Percentiles rank a stretch among this genome's conserved stretches.
Evolutionary conservation across 1,140 invertebrate genomes (phyloP).

Genomic region (Pygmarrhopalites habei): DNA sequence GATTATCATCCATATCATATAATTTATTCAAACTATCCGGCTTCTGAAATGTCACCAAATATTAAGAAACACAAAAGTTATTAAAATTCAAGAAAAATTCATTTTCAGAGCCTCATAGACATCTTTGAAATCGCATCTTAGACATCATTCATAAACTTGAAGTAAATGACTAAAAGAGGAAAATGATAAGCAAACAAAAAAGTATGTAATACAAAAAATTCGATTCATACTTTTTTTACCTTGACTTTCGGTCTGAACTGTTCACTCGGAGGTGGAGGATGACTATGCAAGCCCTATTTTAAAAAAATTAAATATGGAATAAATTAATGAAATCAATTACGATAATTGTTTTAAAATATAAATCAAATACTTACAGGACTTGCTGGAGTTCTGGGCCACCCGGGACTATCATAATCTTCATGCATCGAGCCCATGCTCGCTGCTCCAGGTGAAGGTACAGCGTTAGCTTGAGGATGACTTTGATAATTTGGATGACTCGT

Average conservation of each 20-base stretch:
- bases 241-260: constrained; percentile 37
- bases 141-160: constrained; percentile 4
- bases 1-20: constrained; percentile 94
- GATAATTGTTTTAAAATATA: neutral
- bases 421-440: constrained; percentile 73
- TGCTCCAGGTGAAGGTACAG: constrained; percentile 70
- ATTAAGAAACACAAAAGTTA: constrained; percentile 1
- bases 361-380: constrained; percentile 67
- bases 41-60: constrained; percentile 54
- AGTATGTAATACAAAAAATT: constrained; percentile 9
- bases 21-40: constrained; percentile 83
- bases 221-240: constrained; percentile 32
- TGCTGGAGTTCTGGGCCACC: constrained; percentile 75
- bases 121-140: constrained; percentile 15
- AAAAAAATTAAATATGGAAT: neutral
- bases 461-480: constrained; percentile 60
- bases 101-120: neutral
- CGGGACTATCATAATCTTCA: constrained; percentile 81
- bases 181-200: constrained; percentile 12
- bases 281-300: constrained; percentile 37
- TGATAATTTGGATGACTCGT: constrained; percentile 41
- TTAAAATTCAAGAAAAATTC: neutral
- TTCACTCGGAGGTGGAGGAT: constrained; percentile 35
- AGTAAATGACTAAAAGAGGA: constrained; percentile 18
- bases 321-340: constrained; percentile 10